Percentiles rank a stretch among this genome's conserved stretches.
These are phyloP conservation scores for Myotis davidii DNA, from an alignment of 2,113 vertebrate species.

Conservation along the genomic window DNA sequence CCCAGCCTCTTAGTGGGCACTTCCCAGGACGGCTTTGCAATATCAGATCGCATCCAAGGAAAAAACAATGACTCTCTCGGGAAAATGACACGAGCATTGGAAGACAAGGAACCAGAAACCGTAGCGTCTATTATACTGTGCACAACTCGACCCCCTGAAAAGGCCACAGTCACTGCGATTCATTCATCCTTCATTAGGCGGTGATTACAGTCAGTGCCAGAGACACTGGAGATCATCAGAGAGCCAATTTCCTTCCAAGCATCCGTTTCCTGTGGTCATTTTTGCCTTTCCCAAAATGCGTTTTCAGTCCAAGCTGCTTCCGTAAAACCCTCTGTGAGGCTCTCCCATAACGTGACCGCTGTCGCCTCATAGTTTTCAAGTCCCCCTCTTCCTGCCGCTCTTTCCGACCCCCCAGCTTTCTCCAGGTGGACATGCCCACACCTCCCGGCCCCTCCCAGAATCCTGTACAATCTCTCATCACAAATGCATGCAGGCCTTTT, in stretches of 20 bases:
- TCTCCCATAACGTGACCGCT: not conserved
- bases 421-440: not conserved
- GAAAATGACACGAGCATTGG: not conserved
- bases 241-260: not conserved
- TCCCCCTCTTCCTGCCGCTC: not conserved
- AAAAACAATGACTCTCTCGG: not conserved
- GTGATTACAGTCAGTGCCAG: not conserved
- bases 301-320: not conserved
- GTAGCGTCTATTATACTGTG: not conserved
- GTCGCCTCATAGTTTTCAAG: not conserved
- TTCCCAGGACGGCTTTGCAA: not conserved
- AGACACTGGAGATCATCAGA: not conserved
- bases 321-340: not conserved
- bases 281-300: not conserved
- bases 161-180: not conserved
- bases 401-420: not conserved
- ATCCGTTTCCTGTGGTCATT: not conserved
- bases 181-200: not conserved
- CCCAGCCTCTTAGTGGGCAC: not conserved
- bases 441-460: not conserved
- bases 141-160: not conserved
- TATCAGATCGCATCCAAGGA: not conserved
- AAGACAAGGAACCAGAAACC: not conserved
- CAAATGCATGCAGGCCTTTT: not conserved
- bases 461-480: not conserved